Conservation (phyloP, 1,140 invertebrate species). For the silkworm (Bombyx mori) region DNA sequence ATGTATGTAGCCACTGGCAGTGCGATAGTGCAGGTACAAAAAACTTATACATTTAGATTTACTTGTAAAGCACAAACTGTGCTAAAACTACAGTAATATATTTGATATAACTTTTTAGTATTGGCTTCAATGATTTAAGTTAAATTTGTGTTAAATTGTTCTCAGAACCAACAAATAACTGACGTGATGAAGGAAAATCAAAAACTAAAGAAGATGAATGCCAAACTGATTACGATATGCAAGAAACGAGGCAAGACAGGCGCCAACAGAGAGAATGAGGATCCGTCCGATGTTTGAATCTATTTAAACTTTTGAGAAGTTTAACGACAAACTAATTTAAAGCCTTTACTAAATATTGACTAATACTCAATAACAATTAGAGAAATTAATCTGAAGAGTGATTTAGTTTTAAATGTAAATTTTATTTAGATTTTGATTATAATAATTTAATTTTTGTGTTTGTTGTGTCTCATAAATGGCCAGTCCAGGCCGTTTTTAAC, state of each 20-base stretch:
- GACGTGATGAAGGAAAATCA: constrained; percentile 61
- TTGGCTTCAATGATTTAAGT: not conserved
- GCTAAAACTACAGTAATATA: too few relatives aligned
- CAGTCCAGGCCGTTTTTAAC: too few relatives aligned
- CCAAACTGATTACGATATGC: constrained; percentile 43
- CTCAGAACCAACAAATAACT: constrained; percentile 55
- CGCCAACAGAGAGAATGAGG: constrained; percentile 43
- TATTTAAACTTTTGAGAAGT: too few relatives aligned
- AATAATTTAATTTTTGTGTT: too few relatives aligned
- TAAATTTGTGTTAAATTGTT: not conserved
- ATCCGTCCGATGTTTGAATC: constrained; percentile 19
- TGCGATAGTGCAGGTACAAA: constrained; percentile 50
- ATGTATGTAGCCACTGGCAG: constrained; percentile 53
- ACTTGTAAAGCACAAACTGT: not conserved
- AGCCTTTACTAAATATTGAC: too few relatives aligned
- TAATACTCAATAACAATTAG: too few relatives aligned
- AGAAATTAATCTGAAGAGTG: too few relatives aligned
- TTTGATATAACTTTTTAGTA: too few relatives aligned
- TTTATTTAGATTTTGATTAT: too few relatives aligned
- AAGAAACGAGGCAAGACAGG: constrained; percentile 49
- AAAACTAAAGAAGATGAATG: constrained; percentile 53
- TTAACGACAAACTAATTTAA: too few relatives aligned
- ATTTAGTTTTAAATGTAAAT: too few relatives aligned
- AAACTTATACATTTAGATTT: not conserved
- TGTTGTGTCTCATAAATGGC: too few relatives aligned